These are phyloP conservation scores for Paratrypauchen microcephalus DNA, from an alignment of 2,797 vertebrate genomes.

Conservation along the genomic window DNA sequence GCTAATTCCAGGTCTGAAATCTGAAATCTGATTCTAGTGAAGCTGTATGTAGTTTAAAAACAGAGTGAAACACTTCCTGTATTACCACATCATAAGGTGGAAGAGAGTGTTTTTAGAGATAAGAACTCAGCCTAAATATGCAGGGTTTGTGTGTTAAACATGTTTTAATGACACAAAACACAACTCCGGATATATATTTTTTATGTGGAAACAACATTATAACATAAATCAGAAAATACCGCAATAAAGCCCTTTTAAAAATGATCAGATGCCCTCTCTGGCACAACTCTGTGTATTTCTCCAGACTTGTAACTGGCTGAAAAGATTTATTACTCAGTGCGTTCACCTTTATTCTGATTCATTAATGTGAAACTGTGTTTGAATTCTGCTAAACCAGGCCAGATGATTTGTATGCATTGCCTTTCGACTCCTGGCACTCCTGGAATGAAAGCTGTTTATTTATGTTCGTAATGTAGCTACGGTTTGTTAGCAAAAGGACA, in stretches of 20 bases:
- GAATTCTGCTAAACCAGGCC: not conserved
- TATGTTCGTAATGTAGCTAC: conserved; percentile 34
- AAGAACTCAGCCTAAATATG: no score
- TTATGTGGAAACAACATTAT: no score
- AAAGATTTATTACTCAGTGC: not conserved
- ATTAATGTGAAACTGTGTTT: not conserved
- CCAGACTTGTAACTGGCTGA: not conserved
- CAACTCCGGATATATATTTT: no score
- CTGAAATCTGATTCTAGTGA: no score
- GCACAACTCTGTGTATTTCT: not conserved
- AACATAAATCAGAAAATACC: no score
- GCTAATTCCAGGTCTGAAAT: no score
- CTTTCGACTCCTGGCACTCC: not conserved
- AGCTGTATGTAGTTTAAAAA: no score
- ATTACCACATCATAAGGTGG: no score
- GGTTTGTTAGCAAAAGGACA: conserved; percentile 49
- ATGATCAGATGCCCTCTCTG: not conserved
- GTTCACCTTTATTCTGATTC: not conserved
- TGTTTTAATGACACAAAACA: no score
- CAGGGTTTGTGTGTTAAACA: no score
- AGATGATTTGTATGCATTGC: not conserved
- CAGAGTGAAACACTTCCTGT: no score
- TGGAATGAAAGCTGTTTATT: conserved; percentile 25
- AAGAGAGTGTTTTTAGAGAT: no score
- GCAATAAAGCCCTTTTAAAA: not conserved